Evolutionary conservation across 2,797 vertebrate genomes (phyloP).

Genomic region (Tangara arthus): DNA sequence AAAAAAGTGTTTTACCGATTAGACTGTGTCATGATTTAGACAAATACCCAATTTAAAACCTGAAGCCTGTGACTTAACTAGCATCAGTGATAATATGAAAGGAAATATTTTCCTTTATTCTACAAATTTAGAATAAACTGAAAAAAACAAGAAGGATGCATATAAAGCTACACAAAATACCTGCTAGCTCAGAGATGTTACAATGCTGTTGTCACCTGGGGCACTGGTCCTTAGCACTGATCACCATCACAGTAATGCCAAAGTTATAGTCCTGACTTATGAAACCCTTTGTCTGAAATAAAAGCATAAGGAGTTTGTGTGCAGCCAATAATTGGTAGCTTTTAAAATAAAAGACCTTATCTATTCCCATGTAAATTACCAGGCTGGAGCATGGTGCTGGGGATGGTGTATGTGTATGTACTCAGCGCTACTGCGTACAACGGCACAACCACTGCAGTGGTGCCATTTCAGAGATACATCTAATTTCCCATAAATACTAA

Average conservation of each 20-base stretch:
- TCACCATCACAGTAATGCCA: neutral
- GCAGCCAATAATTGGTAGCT: neutral
- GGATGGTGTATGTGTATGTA: accelerated
- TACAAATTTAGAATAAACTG: neutral
- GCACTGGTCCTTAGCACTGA: neutral
- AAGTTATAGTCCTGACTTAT: neutral
- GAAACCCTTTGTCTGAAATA: neutral
- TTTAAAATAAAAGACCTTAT: neutral
- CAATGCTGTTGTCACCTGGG: neutral
- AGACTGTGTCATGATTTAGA: neutral
- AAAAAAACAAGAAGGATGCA: neutral
- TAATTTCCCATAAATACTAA: neutral
- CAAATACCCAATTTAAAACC: neutral
- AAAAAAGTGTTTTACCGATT: neutral
- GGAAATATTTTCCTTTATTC: neutral
- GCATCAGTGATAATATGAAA: neutral
- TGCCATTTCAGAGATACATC: neutral
- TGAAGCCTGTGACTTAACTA: neutral
- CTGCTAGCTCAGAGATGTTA: neutral
- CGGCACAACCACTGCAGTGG: neutral
- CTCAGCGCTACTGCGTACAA: too few relatives aligned
- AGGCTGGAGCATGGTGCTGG: neutral
- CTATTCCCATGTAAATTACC: neutral
- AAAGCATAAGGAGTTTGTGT: neutral
- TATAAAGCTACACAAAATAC: neutral